Percentiles rank a stretch among this genome's conserved stretches.
These are phyloP conservation scores for Hapalemur alaotrensis DNA, from an alignment of 2,797 vertebrate genomes.

Conservation along the genomic window DNA sequence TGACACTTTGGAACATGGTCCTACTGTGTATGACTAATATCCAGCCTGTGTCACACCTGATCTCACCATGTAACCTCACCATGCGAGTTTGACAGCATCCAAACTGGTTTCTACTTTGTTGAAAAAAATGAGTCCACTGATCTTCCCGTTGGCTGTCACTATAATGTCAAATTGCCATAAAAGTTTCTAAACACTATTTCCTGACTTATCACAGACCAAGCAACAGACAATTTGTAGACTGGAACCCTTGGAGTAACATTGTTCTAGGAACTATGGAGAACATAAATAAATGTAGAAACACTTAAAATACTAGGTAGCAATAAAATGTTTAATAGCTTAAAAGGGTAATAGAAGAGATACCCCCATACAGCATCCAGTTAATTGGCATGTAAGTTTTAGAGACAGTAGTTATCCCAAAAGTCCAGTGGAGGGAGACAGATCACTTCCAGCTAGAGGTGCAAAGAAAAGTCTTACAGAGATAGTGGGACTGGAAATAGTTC, in stretches of 20 bases:
- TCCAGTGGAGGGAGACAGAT: neutral
- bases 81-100: neutral
- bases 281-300: slow-evolving; percentile 7
- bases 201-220: neutral
- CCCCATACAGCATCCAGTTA: neutral
- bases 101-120: neutral
- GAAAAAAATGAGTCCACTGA: neutral
- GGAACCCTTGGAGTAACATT: neutral
- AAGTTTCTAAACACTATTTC: neutral
- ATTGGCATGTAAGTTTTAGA: neutral
- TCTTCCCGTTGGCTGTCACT: neutral
- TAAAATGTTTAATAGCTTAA: neutral
- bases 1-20: neutral
- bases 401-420: neutral
- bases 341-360: neutral
- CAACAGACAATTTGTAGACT: neutral
- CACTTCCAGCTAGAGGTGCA: neutral
- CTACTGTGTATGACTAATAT: neutral
- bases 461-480: neutral
- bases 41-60: neutral
- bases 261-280: neutral
- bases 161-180: neutral
- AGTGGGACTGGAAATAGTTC: neutral
- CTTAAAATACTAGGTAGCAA: slow-evolving; percentile 7
- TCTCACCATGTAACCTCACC: neutral